Evolutionary conservation across 2,797 vertebrate genomes (phyloP).

Genomic region (Adrianichthys oophorus): DNA sequence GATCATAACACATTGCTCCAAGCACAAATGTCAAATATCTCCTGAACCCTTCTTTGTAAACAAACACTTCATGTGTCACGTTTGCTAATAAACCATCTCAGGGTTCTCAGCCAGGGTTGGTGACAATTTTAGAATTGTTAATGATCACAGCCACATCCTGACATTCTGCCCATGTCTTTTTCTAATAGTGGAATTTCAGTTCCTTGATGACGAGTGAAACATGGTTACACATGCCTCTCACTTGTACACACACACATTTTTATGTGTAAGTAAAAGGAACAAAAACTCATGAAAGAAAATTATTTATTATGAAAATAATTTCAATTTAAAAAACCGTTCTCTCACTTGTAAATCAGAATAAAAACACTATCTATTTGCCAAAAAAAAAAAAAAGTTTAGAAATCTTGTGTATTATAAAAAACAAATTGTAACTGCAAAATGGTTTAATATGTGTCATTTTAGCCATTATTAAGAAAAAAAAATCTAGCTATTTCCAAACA

Average conservation of each 20-base stretch:
- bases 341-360: no score
- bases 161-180: constrained; percentile 10
- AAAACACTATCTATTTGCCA: no score
- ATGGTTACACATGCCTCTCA: neutral
- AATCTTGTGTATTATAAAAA: no score
- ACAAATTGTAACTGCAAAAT: no score
- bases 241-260: neutral
- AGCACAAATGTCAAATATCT: constrained; percentile 61
- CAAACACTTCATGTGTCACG: constrained; percentile 48
- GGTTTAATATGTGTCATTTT: no score
- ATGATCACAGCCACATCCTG: constrained; percentile 23
- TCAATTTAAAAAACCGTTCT: no score
- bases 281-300: no score
- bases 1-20: constrained; percentile 55
- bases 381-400: no score
- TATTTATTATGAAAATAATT: no score
- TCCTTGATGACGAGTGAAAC: constrained; percentile 12
- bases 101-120: constrained; percentile 14
- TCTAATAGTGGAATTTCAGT: constrained; percentile 18
- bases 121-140: constrained; percentile 40
- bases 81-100: constrained; percentile 44
- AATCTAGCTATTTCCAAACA: neutral
- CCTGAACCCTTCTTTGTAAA: constrained; percentile 52
- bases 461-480: no score
- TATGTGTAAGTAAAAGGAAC: no score